Base-by-base conservation (phyloP, 2,888 invertebrate species). In the Cepaea hortensis region DNA sequence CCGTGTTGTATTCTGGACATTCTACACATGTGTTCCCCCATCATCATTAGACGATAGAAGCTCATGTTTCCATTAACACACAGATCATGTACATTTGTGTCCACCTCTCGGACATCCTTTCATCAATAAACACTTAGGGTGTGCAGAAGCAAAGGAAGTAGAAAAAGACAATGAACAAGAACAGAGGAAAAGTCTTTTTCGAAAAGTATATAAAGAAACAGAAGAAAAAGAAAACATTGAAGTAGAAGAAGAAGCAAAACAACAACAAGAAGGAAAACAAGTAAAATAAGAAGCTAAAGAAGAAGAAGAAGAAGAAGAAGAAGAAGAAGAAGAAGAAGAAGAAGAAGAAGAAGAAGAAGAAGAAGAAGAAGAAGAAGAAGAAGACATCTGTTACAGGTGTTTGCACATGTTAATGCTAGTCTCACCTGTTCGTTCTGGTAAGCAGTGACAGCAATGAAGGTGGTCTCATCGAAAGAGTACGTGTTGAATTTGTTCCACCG, bases 381-480 rank as follows among this genome's bases (percentile, higher is more conserved):
- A 68, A 18, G 55, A 55, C 6, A 55, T 3, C 6, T 55, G 55
- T 11, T 9, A 11, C 55, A 35, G 35, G 55, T 55, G 55, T 55
- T 35, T 9, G 55, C 55, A 55, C 55, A 55, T 35, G 35, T 9
- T 3, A 55, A 55, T 55, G 55, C 6, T 11, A 55, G 55, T 20
- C 89, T 84, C 87, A 94, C 94, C 93, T 94, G 94, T 90, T 94
- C 94, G 86, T 94, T 94, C 90, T 94, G 94, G 89, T 94, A 94
- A 65, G 94, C 94, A 18, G 94, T 94, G 68, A 94, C 94, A 68
- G 94, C 94, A 79, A 94, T 94, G 90, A 94, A 94, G 48, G 92
- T 91, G 13, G 94, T 94, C 88, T 94, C 94, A 7, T 94, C 93
- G 88, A 94, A 94, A 50, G 93, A 92, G 90, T 93, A 94, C 0